phyloP scores from a whole-genome alignment of 2,113 vertebrate genomes.

The Dicerorhinus sumatrensis region DNA sequence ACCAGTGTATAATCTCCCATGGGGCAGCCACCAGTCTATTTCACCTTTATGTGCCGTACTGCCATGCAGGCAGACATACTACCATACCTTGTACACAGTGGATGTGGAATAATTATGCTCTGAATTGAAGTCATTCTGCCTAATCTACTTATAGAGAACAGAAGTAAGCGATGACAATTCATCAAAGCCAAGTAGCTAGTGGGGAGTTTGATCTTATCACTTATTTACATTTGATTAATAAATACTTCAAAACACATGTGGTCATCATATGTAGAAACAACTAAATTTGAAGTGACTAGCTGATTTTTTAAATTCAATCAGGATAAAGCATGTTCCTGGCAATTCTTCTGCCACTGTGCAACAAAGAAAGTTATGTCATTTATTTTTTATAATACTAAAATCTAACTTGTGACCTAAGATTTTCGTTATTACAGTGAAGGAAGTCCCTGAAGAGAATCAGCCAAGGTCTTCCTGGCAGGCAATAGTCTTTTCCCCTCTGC shows the following conservation, averaged over 20 bases:
- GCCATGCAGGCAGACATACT: neutral
- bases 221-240: constrained; percentile 75
- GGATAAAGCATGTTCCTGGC: constrained; percentile 18
- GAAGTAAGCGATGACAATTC: constrained; percentile 67
- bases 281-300: constrained; percentile 50
- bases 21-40: neutral
- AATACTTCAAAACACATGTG: constrained; percentile 67
- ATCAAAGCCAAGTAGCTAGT: constrained; percentile 69
- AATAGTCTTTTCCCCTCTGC: no score
- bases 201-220: constrained; percentile 60
- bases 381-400: constrained; percentile 21
- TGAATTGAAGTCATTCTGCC: constrained; percentile 35
- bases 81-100: neutral
- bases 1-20: neutral
- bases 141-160: constrained; percentile 71
- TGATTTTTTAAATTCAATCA: constrained; percentile 57
- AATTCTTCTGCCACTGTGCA: constrained; percentile 19
- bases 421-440: neutral
- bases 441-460: neutral
- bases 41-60: neutral
- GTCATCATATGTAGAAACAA: constrained; percentile 62
- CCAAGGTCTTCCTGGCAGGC: neutral
- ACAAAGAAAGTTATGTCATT: neutral
- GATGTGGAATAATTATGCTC: constrained; percentile 28
- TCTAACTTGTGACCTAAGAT: neutral